Base-by-base conservation (phyloP, 2,888 invertebrate species). In the Cerastis leucographa region DNA sequence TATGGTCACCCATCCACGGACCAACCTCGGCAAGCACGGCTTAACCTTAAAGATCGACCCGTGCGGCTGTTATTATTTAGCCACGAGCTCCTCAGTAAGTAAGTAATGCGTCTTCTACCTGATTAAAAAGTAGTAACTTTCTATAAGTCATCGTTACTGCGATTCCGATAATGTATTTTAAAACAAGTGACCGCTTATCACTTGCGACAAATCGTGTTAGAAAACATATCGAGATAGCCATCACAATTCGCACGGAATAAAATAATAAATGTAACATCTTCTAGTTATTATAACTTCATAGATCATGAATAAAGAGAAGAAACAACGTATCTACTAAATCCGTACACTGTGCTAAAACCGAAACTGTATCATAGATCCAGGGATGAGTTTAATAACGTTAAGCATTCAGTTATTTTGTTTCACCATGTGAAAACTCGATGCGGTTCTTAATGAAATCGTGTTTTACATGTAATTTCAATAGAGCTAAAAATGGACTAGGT, bases 111-210 rank as follows among this genome's bases (percentile, higher is more conserved):
- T 11, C n/a, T 42, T 42, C 4, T 42, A 61, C 14, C n/a, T 9
- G 64, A 64, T 25, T 29, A 11, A 22, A 29, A 29, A 42, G 19
- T 42, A 54, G 19, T 35, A 74, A 74, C 29, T 59, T 35, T 17
- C 4, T 35, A 44, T 4, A 40, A 51, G 7, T 44, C 35, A 51
- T 25, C 19, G 49, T 59, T 59, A 22, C 4, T 25, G 40, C 25
- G 29, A 46, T 69, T 73, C 17, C 44, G 35, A 54, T 78, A 44
- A 9, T 19, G 56, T 66, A 22, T 62, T 72, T 62, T 40, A 65
- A 70, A 84, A 74, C 84, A 80, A 68, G 29, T 14, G 12, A 0
- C 29, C 66, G 80, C 84, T 84, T 81, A 84, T 81, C 84, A 67
- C 54, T 84, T 35, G 81, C 67, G 64, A 74, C 67, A 54, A 85